A percentile compares a stretch with the other conserved stretches of the same genome.
Evolutionary conservation across 1,140 invertebrate species (phyloP).

Genomic region (Branchinecta lindahli): DNA sequence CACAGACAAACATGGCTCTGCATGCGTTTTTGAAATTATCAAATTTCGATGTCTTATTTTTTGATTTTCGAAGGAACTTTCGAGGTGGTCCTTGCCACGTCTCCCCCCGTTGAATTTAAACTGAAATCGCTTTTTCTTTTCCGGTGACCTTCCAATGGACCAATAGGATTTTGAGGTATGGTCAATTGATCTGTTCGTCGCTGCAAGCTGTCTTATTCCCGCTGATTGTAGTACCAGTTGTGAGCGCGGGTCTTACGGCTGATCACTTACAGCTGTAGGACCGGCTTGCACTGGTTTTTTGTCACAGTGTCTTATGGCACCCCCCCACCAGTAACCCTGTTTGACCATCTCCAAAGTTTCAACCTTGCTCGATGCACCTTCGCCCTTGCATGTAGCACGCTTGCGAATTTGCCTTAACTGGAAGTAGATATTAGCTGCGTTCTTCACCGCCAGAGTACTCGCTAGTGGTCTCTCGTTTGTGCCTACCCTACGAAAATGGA

Average conservation of each 20-base stretch:
- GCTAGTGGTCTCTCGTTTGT: background rate
- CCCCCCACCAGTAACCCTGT: background rate
- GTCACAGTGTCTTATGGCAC: background rate
- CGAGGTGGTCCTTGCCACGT: constrained; percentile 80
- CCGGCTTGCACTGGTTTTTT: background rate
- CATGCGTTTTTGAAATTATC: constrained; percentile 11
- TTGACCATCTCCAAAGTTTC: constrained; percentile 30
- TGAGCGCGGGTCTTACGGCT: background rate
- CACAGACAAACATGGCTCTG: constrained; percentile 20
- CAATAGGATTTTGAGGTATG: constrained; percentile 53
- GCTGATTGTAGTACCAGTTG: background rate
- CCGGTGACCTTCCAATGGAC: constrained; percentile 38
- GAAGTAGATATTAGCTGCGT: background rate
- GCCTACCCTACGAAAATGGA: no score
- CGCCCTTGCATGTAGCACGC: constrained; percentile 13
- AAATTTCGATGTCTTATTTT: constrained; percentile 12
- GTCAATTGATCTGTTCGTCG: constrained; percentile 23
- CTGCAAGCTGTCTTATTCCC: background rate
- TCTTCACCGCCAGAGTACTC: background rate
- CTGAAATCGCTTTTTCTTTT: constrained; percentile 35
- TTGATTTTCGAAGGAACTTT: constrained; percentile 62
- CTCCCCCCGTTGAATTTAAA: constrained; percentile 21
- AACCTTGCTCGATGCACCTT: constrained; percentile 14
- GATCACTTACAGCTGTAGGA: background rate
- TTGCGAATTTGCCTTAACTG: no score